Percentiles rank a stretch among this genome's conserved stretches.
Conservation (phyloP, 2,888 invertebrate genomes). For the Pyrrhosoma nymphula region DNA sequence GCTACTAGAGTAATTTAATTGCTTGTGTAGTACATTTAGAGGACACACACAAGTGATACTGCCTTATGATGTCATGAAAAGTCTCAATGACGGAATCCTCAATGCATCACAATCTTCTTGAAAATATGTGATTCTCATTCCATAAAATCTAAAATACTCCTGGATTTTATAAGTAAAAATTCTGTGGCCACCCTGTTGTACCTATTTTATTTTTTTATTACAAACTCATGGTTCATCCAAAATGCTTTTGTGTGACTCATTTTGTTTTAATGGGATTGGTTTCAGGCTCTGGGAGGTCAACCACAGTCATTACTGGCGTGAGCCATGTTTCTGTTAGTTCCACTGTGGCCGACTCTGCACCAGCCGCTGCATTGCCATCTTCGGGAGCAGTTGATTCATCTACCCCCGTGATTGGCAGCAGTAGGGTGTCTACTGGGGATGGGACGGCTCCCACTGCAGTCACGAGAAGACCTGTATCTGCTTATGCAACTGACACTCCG, state of each 20-base stretch:
- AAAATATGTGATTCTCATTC: no score
- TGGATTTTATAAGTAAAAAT: no score
- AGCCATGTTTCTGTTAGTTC: constrained; percentile 20
- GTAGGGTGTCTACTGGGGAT: background rate
- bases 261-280: background rate
- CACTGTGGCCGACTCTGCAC: background rate
- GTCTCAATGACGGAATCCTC: no score
- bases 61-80: no score
- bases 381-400: background rate
- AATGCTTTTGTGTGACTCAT: background rate
- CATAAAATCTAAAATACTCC: no score
- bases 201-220: no score
- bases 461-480: constrained; percentile 43
- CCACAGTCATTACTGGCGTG: constrained; percentile 18
- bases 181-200: no score
- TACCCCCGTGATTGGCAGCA: background rate
- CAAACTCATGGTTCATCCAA: background rate
- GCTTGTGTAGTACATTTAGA: no score
- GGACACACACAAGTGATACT: no score
- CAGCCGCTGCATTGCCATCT: background rate
- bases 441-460: constrained; percentile 32
- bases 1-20: no score
- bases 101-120: no score
- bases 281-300: background rate
- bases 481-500: constrained; percentile 13